phyloP scores from a whole-genome alignment of 2,888 invertebrate species.

The Orchestes rusci region DNA sequence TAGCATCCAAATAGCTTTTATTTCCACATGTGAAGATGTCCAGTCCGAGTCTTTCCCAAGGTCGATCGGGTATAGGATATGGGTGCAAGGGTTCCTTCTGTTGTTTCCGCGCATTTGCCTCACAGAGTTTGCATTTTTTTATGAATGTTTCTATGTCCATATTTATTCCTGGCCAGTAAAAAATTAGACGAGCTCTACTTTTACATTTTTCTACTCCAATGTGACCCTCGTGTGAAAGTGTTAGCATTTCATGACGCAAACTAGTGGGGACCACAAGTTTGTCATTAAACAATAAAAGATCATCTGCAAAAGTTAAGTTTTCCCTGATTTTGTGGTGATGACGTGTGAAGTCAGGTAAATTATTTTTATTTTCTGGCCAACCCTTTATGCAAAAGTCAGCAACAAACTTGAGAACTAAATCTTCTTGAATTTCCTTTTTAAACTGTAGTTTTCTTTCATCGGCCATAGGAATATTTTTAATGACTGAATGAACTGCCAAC shows the following conservation, averaged over 20 bases:
- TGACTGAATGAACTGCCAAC: slow-evolving; percentile 20
- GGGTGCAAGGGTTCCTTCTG: slow-evolving; percentile 12
- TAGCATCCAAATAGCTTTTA: slow-evolving; percentile 17
- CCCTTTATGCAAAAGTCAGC: slow-evolving; percentile 15
- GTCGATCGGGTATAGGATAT: slow-evolving; percentile 11
- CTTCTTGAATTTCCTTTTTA: slow-evolving; percentile 20
- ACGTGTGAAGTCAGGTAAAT: slow-evolving; percentile 15
- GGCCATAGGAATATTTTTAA: slow-evolving; percentile 25
- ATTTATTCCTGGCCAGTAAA: slow-evolving; percentile 27
- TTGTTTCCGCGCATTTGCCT: slow-evolving; percentile 8
- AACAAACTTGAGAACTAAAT: slow-evolving; percentile 15
- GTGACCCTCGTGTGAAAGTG: slow-evolving; percentile 27
- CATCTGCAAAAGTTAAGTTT: slow-evolving; percentile 14
- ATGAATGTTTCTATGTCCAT: slow-evolving; percentile 5
- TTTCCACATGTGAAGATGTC: slow-evolving; percentile 17
- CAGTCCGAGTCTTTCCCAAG: slow-evolving; percentile 19
- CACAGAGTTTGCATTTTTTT: slow-evolving; percentile 5
- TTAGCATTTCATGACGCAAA: slow-evolving; percentile 20
- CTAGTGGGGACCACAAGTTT: slow-evolving; percentile 20
- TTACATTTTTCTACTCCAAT: slow-evolving; percentile 28
- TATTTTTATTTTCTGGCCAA: slow-evolving; percentile 20
- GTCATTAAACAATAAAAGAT: slow-evolving; percentile 12
- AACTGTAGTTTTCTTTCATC: slow-evolving; percentile 20
- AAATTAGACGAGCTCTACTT: slow-evolving; percentile 23
- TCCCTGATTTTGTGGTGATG: slow-evolving; percentile 21